Evolutionary conservation across 64 coral and sea anemone species (phyloP).

Genomic region (Montipora foliosa): DNA sequence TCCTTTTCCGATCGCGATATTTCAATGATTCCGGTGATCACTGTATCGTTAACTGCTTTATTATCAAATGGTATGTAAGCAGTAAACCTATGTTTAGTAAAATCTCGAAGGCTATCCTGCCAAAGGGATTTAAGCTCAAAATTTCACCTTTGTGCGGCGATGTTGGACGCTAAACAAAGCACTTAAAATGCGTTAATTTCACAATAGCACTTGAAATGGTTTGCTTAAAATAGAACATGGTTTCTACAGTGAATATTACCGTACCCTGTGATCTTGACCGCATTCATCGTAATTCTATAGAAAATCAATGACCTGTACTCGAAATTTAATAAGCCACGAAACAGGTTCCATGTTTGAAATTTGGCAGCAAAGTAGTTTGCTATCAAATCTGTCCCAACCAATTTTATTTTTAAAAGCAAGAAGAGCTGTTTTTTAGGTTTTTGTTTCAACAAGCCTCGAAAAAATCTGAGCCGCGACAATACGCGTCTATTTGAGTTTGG

Average conservation of each 20-base stretch:
- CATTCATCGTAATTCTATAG: constrained; percentile 5
- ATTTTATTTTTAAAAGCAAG: neutral
- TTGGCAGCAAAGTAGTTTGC: neutral
- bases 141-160: neutral
- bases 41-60: neutral
- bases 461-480: neutral
- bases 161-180: neutral
- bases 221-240: neutral
- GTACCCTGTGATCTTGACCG: neutral
- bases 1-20: constrained; percentile 33
- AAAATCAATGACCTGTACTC: neutral
- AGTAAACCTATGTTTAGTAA: neutral
- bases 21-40: neutral
- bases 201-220: constrained; percentile 49
- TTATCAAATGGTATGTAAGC: constrained; percentile 20
- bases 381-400: neutral
- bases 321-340: neutral
- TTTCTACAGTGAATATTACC: neutral
- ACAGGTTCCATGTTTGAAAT: neutral
- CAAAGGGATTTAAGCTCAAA: neutral
- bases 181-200: constrained; percentile 41
- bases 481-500: no score
- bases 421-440: no score
- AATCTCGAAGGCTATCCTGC: neutral
- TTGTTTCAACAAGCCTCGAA: neutral